phyloP scores from a whole-genome alignment of 2,888 invertebrate species.

The Endomychus coccineus region DNA sequence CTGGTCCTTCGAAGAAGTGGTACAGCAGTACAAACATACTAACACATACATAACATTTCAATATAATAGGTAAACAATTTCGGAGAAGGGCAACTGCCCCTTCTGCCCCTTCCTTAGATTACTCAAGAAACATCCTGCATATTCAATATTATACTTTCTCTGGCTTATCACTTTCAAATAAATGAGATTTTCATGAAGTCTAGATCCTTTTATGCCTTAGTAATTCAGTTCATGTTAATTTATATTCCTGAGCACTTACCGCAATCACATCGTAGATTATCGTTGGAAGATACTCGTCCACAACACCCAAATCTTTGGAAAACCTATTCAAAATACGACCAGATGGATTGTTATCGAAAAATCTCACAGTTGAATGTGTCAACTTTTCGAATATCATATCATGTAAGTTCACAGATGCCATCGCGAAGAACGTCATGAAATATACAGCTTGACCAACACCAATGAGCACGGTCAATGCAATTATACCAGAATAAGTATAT shows the following conservation, averaged over 20 bases:
- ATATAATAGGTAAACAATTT: no score
- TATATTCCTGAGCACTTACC: conserved; percentile 26
- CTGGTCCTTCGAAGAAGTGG: no score
- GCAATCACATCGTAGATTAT: conserved; percentile 38
- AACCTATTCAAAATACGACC: conserved; percentile 43
- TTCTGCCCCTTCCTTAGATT: no score
- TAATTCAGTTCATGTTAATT: no score
- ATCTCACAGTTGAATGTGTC: conserved; percentile 37
- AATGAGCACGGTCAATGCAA: conserved; percentile 41
- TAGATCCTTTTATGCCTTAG: no score
- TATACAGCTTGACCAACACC: conserved; percentile 35
- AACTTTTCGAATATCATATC: conserved; percentile 35
- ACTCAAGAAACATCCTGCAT: no score
- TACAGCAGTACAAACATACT: no score
- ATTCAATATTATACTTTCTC: no score
- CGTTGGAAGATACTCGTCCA: conserved; percentile 57
- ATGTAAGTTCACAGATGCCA: conserved; percentile 38
- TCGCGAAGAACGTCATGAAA: conserved; percentile 37
- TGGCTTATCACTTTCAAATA: no score
- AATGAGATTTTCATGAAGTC: no score
- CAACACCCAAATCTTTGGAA: conserved; percentile 46
- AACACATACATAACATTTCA: no score
- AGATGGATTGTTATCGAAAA: conserved; percentile 40
- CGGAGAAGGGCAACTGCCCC: no score
- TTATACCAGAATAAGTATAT: conserved; percentile 45